These are phyloP conservation scores for Saguinus imperator DNA, from an alignment of 2,113 vertebrate species.

Conservation along the genomic window DNA sequence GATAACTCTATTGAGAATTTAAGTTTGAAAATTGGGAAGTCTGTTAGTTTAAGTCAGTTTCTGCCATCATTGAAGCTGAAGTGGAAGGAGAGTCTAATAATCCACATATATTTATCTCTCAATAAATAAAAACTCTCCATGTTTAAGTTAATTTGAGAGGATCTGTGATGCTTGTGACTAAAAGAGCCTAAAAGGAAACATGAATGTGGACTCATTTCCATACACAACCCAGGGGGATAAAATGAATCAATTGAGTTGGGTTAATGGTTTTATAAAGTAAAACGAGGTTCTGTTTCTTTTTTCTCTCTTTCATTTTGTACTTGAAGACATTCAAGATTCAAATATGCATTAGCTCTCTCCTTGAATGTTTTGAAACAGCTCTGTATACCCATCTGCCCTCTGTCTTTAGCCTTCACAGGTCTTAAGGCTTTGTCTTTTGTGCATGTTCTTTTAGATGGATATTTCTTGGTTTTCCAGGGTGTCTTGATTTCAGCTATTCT, in stretches of 20 bases:
- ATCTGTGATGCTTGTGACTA: not conserved
- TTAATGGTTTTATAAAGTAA: not conserved
- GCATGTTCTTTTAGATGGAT: not conserved
- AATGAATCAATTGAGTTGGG: not conserved
- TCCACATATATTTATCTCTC: not conserved
- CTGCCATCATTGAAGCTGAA: not conserved
- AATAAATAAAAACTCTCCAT: not conserved
- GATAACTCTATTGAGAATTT: not conserved
- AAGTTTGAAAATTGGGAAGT: not conserved
- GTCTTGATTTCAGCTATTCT: conserved; percentile 29
- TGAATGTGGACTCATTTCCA: not conserved
- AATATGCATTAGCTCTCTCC: not conserved
- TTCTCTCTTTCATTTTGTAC: not conserved
- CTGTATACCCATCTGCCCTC: not conserved
- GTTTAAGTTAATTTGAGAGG: not conserved
- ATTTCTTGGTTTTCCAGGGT: conserved; percentile 47
- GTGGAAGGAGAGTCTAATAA: not conserved
- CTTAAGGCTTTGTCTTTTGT: not conserved
- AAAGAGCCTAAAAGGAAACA: not conserved
- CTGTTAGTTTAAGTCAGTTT: not conserved
- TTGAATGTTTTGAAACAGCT: not conserved
- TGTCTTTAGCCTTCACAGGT: not conserved
- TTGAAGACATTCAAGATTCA: not conserved
- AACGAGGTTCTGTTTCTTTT: not conserved
- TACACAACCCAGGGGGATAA: not conserved